phyloP scores from a whole-genome alignment of 2,113 vertebrate species.

The Equus przewalskii region DNA sequence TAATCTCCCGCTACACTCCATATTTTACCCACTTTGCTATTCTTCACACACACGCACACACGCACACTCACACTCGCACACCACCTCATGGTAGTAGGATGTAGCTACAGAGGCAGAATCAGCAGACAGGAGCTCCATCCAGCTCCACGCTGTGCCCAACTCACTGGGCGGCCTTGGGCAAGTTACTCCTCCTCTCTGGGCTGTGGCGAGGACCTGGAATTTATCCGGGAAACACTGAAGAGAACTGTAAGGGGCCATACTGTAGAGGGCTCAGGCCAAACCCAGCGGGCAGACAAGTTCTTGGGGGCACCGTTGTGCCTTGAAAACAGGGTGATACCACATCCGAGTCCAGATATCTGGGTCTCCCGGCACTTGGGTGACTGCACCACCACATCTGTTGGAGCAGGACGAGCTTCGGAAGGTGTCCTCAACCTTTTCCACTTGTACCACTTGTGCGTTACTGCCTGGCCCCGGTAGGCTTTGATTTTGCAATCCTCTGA shows the following conservation, averaged over 20 bases:
- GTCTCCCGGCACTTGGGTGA: neutral
- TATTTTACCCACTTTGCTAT: neutral
- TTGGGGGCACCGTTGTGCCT: neutral
- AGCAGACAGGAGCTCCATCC: neutral
- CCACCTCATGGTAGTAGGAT: neutral
- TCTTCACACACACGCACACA: neutral
- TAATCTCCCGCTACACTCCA: neutral
- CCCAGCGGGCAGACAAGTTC: neutral
- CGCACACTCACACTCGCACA: rapidly evolving
- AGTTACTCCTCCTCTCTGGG: too few relatives aligned
- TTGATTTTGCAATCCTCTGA: neutral
- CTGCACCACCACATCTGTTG: too few relatives aligned
- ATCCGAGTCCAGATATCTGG: neutral
- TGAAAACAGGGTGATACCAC: neutral
- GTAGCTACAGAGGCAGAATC: neutral
- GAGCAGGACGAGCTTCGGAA: neutral
- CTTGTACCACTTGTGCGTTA: too few relatives aligned
- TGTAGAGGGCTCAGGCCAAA: neutral
- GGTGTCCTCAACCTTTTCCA: too few relatives aligned
- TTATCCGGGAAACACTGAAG: neutral
- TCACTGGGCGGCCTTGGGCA: neutral
- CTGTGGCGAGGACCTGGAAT: neutral
- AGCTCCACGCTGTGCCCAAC: neutral
- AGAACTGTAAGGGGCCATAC: neutral
- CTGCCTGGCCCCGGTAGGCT: rapidly evolving